Base-by-base conservation (phyloP, 2,888 invertebrate genomes). In the Ophion obscuratus region DNA sequence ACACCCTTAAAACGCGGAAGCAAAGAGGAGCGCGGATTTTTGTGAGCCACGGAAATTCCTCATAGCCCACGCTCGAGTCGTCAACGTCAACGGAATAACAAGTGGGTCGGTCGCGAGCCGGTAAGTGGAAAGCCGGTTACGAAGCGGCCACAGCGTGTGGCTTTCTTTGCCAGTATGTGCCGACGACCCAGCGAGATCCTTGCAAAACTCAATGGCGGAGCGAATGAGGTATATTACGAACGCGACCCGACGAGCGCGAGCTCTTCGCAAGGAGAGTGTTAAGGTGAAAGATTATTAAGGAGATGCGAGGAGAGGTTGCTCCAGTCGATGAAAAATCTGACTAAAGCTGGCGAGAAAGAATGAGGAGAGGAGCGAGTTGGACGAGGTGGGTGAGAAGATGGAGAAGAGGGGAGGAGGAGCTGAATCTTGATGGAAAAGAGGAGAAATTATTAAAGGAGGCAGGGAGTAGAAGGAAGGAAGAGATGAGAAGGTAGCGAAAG, bases 51-150 rank as follows among this genome's bases (percentile, higher is more conserved):
- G 62, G 59, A 53, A 85, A 82, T 79, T 79, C 75, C 70, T 85
- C 75, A 44, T 44, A 71, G 66, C 74, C 62, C 59, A 64, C 53
- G 64, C 44, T 44, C 44, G 44, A 44, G 70, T 67, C 82, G 70
- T 75, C 81, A 81, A 83, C 87, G 86, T 85, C 85, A 83, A 83
- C 83, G 85, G 86, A 87, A 88, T 88, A 86, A 86, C 84, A 87
- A 88, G 86, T 84, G 85, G 82, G 20, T 53, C 64, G 62, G 44
- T 67, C 47, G 36, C 53, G 73, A 64, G 64, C n/a, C 40, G 20
- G 67, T 47, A 53, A 47, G 27, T 76, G 53, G n/a, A 67, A 80
- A 73, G 67, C 73, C 24, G 76, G 76, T 66, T 53, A 44, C 53
- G 66, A 66, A 10, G 67, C 68, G 40, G 31, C 44, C 47, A 36